These are phyloP conservation scores for Byasa hedistus DNA, from an alignment of 2,888 invertebrate genomes.

Conservation along the genomic window DNA sequence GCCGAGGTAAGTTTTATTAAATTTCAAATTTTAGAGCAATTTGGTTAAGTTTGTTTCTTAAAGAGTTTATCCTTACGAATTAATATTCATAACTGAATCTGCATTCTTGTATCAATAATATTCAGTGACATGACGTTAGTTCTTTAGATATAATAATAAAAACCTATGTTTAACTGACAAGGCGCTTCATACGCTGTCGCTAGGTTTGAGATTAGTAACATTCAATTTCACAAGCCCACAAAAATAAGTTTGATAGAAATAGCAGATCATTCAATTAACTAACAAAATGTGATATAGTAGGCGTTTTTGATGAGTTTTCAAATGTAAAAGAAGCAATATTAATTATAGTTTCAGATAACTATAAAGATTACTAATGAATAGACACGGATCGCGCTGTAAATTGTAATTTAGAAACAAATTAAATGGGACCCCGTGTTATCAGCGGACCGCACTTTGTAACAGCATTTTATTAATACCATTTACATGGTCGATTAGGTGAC, in stretches of 20 bases:
- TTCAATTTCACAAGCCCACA: too few relatives aligned
- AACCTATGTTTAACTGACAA: too few relatives aligned
- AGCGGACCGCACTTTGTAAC: conserved; percentile 9
- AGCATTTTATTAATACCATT: conserved; percentile 28
- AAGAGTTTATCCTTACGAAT: too few relatives aligned
- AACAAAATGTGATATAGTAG: neutral
- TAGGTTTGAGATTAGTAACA: too few relatives aligned
- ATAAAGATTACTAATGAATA: conserved; percentile 11
- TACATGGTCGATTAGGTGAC: conserved; percentile 27
- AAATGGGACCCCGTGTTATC: conserved; percentile 17
- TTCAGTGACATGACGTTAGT: too few relatives aligned
- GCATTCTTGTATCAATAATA: too few relatives aligned
- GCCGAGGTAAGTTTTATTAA: conserved; percentile 83
- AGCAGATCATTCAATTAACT: neutral
- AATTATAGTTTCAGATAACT: conserved; percentile 4
- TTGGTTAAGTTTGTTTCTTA: too few relatives aligned
- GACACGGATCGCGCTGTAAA: conserved; percentile 6
- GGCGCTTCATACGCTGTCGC: too few relatives aligned
- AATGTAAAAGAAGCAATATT: conserved; percentile 16
- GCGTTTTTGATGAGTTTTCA: conserved; percentile 2
- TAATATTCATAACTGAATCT: too few relatives aligned
- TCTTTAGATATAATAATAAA: too few relatives aligned
- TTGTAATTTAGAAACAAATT: conserved; percentile 21
- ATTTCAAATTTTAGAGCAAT: neutral
- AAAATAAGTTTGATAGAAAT: neutral